These are phyloP conservation scores for Lonchura striata DNA, from an alignment of 2,113 vertebrate species.

Conservation along the genomic window DNA sequence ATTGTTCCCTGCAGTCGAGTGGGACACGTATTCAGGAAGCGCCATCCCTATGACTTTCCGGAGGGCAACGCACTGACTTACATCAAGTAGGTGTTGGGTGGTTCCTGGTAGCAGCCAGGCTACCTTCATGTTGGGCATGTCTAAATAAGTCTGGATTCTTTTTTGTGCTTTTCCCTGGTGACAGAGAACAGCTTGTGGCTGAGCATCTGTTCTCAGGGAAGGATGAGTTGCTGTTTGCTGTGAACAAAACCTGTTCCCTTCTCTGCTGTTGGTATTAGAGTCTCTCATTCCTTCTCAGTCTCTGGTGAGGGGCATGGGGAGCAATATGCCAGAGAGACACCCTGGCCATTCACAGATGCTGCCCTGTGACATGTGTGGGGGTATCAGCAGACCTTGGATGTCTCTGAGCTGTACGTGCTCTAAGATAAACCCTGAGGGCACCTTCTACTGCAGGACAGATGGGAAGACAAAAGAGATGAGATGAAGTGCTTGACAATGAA, in stretches of 20 bases:
- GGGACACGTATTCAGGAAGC: conserved; percentile 96
- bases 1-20: conserved; percentile 97
- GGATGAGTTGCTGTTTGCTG: background rate
- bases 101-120: background rate
- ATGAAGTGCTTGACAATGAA: background rate
- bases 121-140: background rate
- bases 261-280: background rate
- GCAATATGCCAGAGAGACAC: background rate
- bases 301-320: background rate
- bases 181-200: background rate
- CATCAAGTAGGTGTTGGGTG: conserved; percentile 85
- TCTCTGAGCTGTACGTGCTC: background rate
- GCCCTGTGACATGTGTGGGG: background rate
- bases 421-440: background rate
- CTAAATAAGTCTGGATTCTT: background rate
- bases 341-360: background rate
- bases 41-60: conserved; percentile 97
- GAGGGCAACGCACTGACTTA: conserved; percentile 98
- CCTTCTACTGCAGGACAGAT: background rate
- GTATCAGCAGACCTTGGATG: background rate
- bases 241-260: background rate
- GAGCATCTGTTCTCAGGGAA: background rate
- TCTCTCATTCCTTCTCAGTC: background rate
- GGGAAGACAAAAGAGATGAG: background rate
- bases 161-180: background rate